Percentiles rank a stretch among this genome's conserved stretches.
Evolutionary conservation across 2,797 vertebrate species (phyloP).

Genomic region (Philypnodon macrostomus): DNA sequence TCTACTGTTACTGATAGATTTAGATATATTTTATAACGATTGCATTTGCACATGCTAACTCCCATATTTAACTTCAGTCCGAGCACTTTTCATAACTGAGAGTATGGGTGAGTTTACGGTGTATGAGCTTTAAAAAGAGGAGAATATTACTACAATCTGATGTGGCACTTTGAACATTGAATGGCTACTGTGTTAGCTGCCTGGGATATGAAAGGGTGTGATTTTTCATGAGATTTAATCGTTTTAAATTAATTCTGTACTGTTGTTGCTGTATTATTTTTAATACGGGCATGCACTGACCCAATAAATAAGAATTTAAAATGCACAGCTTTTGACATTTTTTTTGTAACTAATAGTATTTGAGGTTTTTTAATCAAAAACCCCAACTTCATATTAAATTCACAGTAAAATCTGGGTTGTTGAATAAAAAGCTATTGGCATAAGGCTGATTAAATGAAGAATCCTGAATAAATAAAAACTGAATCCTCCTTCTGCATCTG

Average conservation of each 20-base stretch:
- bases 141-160: constrained; percentile 23
- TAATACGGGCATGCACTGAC: constrained; percentile 43
- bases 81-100: constrained; percentile 41
- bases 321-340: not conserved
- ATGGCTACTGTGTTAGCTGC: constrained; percentile 49
- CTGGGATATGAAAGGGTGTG: constrained; percentile 9
- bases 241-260: constrained; percentile 24
- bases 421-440: not conserved
- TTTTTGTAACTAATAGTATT: not conserved
- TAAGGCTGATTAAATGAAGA: not conserved
- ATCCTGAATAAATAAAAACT: constrained; percentile 5
- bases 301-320: constrained; percentile 55
- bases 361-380: constrained; percentile 3
- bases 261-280: constrained; percentile 36
- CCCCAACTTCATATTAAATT: constrained; percentile 3
- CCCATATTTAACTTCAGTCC: constrained; percentile 5
- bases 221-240: constrained; percentile 21
- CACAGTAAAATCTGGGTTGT: not conserved
- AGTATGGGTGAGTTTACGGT: constrained; percentile 35
- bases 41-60: constrained; percentile 5
- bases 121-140: constrained; percentile 46
- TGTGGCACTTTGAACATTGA: constrained; percentile 25
- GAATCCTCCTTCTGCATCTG: constrained; percentile 8
- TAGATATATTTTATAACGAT: not conserved
- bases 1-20: not conserved